These are phyloP conservation scores for Nemapogon koenigi DNA, from an alignment of 2,888 invertebrate species.

Conservation along the genomic window DNA sequence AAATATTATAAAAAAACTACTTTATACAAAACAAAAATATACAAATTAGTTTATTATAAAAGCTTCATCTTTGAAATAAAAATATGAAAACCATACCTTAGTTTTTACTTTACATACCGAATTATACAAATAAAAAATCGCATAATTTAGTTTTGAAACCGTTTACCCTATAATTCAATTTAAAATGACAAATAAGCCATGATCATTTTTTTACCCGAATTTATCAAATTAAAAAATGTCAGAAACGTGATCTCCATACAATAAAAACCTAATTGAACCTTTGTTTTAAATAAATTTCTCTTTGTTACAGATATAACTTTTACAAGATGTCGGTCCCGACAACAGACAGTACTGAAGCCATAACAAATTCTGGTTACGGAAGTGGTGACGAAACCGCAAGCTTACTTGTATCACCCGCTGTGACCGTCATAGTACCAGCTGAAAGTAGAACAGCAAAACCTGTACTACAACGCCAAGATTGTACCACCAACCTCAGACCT, in stretches of 20 bases:
- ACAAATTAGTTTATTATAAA: too few species aligned
- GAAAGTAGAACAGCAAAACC: constrained; percentile 70
- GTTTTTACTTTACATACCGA: too few species aligned
- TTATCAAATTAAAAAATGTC: neutral
- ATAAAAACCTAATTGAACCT: neutral
- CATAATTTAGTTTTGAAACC: too few species aligned
- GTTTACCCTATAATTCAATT: too few species aligned
- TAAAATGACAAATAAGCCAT: too few species aligned
- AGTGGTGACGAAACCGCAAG: constrained; percentile 86
- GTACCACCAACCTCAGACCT: constrained; percentile 78
- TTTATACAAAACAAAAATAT: too few species aligned
- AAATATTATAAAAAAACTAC: too few species aligned
- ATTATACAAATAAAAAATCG: too few species aligned
- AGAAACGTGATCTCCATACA: neutral
- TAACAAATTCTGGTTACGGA: constrained; percentile 70
- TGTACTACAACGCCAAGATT: constrained; percentile 84
- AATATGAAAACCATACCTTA: too few species aligned
- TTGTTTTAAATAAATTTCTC: constrained; percentile 11
- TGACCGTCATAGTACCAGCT: constrained; percentile 55
- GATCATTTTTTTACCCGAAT: neutral
- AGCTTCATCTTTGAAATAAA: too few species aligned
- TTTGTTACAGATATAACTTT: constrained; percentile 36
- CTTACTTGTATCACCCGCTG: constrained; percentile 71
- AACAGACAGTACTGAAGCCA: constrained; percentile 62
- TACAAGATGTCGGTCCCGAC: constrained; percentile 51